Evolutionary conservation across 1,140 invertebrate genomes (phyloP), one percentile per base, ranked within the genome.

Genomic region (Mya arenaria): DNA sequence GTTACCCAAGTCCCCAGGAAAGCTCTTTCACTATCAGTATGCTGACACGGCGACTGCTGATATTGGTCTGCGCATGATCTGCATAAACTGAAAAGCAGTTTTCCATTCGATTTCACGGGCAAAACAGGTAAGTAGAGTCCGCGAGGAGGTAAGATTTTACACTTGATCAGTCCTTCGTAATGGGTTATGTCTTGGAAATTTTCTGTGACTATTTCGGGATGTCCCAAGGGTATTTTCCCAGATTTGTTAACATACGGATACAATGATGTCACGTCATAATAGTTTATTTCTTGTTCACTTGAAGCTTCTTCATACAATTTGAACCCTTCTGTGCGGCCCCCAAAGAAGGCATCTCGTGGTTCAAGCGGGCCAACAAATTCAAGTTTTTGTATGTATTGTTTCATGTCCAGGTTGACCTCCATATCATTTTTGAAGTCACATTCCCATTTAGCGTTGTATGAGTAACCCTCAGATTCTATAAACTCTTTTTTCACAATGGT

Each of bases 171-270:
- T 5, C 66, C 39, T 41, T 69, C 66, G 30, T 69, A 69, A 13
- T 32, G 13, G 34, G 41, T 41, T 23, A 69, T 17, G 4, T 10
- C 48, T 8, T 69, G 13, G 30, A 69, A 39, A 60, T 60, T 60
- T 60, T 60, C 56, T 13, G 56, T 60, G 23, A 60, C 30, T 19
- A 60, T 60, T 25, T 60, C 56, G 10, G 56, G 56, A 25, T 60
- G 56, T 8, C 56, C 56, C 8, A 23, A 28, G 8, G 23, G 66
- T 32, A 69, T 69, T 44, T 69, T 69, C 8, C 39, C 66, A 4
- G 66, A 44, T 41, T 69, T 41, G 28, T 60, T 60, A 17, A 69
- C 66, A 36, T 41, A 69, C 23, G 66, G 66, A 69, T 69, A 69
- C 13, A 41, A 41, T 25, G 66, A 69, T 4, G 39, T 69, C 37